Conservation (phyloP, 2,888 invertebrate species). For the Tupiocoris notatus region DNA sequence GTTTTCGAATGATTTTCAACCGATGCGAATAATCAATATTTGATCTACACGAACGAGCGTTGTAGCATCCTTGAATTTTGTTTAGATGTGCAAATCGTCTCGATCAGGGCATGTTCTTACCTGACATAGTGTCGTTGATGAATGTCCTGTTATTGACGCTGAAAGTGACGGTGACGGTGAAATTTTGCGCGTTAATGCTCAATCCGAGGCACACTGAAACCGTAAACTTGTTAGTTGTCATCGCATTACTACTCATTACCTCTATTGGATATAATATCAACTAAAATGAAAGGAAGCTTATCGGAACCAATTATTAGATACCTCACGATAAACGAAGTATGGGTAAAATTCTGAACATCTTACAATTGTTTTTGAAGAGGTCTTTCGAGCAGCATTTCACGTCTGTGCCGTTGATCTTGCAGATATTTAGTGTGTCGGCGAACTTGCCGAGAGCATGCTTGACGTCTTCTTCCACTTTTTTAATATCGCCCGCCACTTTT, state of each 20-base stretch:
- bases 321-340: too few relatives aligned
- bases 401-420: neutral
- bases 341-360: neutral
- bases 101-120: too few relatives aligned
- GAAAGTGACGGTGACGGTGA: neutral
- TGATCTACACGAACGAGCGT: too few relatives aligned
- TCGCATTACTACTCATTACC: too few relatives aligned
- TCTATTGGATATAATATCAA: too few relatives aligned
- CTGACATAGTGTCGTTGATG: conserved; percentile 10
- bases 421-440: conserved; percentile 5
- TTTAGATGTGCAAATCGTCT: too few relatives aligned
- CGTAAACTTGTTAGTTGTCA: too few relatives aligned
- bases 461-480: neutral
- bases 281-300: too few relatives aligned
- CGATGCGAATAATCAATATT: too few relatives aligned
- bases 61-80: too few relatives aligned
- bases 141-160: conserved; percentile 18
- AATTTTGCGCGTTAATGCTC: neutral
- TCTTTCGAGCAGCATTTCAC: conserved; percentile 19
- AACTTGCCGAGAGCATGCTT: conserved; percentile 2
- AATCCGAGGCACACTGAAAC: conserved; percentile 23
- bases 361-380: conserved; percentile 20
- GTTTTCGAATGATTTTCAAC: neutral
- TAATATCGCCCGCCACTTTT: neutral
- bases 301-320: too few relatives aligned